Base-by-base conservation (phyloP, 2,797 vertebrate genomes). In the Melanotaenia parkinsoni region DNA sequence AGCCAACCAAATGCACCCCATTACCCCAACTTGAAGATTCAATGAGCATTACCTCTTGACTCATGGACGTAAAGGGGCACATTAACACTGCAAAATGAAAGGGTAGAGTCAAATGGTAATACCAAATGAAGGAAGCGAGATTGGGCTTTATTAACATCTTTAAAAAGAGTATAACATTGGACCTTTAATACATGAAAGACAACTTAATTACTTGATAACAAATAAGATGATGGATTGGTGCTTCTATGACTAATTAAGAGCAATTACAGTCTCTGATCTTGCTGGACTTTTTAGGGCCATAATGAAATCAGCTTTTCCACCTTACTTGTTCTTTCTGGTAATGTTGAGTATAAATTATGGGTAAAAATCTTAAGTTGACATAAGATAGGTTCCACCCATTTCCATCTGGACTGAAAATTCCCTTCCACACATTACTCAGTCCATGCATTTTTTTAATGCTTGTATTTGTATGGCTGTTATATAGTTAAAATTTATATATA, bases 331-430 rank as follows among this genome's bases (percentile, higher is more conserved):
- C 8, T 57, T 66, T 40, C 20, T 66, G 51, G 20, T 5, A 60
- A 24, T 50, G 24, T 58, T 54, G 50, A 12, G 5, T 62, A 53
- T 61, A 54, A 30, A 70, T 45, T 18, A 24, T 18, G 12, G 24
- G 8, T 11, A 35, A 16, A 61, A 65, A 70, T 13, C 11, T 4
- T 32, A 45, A 50, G 24, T 22, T 57, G 32, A 18, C n/a, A 58
- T 26, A 13, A 56, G 9, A 43, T 32, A 18, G 53, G 45, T 30
- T 26, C 30, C 61, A 84, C 50, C 45, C 57, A 67, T 24, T 40
- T 66, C 71, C 74, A 78, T 72, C 77, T 89, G 78, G 57, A 63
- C 70, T 76, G 38, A 47, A 40, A 58, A 56, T 64, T 28, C 26
- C 1, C 56, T 14, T 37, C 33, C 53, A 66, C 30, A 78, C 28